Evolutionary conservation across 2,113 vertebrate genomes (phyloP).

Genomic region (Pongo pygmaeus): DNA sequence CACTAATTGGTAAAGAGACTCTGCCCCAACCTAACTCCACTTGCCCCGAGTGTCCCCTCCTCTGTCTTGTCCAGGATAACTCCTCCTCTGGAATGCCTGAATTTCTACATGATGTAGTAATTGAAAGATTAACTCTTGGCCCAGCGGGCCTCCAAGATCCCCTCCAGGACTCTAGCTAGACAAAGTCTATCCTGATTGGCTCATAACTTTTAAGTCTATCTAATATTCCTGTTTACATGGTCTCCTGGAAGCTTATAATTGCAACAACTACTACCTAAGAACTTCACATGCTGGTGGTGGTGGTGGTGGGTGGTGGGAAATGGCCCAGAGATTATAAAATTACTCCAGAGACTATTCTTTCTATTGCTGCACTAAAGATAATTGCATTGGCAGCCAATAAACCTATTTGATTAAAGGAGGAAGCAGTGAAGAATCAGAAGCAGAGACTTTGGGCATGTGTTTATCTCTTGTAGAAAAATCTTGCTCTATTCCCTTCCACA

Average conservation of each 20-base stretch:
- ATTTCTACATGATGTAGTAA: not conserved
- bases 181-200: not conserved
- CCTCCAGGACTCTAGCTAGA: not conserved
- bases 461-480: constrained; percentile 15
- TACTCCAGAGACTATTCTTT: not conserved
- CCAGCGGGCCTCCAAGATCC: not conserved
- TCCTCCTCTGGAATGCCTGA: not conserved
- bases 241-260: not conserved
- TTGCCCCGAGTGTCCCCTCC: not conserved
- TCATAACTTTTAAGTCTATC: not conserved
- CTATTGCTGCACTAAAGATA: not conserved
- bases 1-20: not conserved
- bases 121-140: not conserved
- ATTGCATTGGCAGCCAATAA: not conserved
- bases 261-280: not conserved
- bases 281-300: not conserved
- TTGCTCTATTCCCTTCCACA: not conserved
- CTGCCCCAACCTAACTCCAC: not conserved
- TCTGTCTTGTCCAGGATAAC: not conserved
- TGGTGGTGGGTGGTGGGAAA: not conserved
- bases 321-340: not conserved
- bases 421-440: constrained; percentile 19
- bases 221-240: not conserved
- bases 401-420: not conserved
- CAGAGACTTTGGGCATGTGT: not conserved